Conservation (phyloP, 2,888 invertebrate genomes). For the Sepiola atlantica region DNA sequence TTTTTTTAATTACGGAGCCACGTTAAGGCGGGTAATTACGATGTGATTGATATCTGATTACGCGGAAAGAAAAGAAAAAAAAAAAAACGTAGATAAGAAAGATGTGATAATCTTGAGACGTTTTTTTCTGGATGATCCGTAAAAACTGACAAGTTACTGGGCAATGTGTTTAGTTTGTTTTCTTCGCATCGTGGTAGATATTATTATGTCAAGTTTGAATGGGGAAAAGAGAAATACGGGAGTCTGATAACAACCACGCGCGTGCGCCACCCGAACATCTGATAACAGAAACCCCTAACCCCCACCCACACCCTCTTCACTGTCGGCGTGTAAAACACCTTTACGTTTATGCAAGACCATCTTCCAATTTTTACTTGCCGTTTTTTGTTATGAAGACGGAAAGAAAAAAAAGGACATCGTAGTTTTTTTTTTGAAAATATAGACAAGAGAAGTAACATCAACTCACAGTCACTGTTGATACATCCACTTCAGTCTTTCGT, state of each 20-base stretch:
- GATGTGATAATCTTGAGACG: neutral
- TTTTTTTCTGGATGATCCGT: neutral
- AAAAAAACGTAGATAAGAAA: neutral
- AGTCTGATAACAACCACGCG: neutral
- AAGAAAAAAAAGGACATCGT: neutral
- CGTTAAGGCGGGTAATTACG: neutral
- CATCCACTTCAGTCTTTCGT: slow-evolving; percentile 32
- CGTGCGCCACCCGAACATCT: neutral
- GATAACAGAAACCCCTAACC: neutral
- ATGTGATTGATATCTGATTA: neutral
- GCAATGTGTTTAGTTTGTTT: neutral
- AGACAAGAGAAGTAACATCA: slow-evolving; percentile 3
- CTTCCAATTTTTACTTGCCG: neutral
- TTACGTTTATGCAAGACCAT: neutral
- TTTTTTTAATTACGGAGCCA: neutral
- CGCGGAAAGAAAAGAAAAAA: neutral
- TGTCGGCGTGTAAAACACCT: slow-evolving; percentile 32
- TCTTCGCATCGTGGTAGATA: neutral
- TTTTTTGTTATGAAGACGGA: neutral
- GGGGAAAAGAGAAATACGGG: neutral
- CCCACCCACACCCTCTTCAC: neutral
- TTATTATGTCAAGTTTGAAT: slow-evolving; percentile 2
- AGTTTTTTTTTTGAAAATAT: neutral
- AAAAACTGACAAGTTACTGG: neutral
- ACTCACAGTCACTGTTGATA: slow-evolving; percentile 32